A percentile compares a stretch with the other conserved stretches of the same genome.
These are phyloP conservation scores for Leptopilina clavipes DNA, from an alignment of 1,140 invertebrate genomes.

Conservation along the genomic window DNA sequence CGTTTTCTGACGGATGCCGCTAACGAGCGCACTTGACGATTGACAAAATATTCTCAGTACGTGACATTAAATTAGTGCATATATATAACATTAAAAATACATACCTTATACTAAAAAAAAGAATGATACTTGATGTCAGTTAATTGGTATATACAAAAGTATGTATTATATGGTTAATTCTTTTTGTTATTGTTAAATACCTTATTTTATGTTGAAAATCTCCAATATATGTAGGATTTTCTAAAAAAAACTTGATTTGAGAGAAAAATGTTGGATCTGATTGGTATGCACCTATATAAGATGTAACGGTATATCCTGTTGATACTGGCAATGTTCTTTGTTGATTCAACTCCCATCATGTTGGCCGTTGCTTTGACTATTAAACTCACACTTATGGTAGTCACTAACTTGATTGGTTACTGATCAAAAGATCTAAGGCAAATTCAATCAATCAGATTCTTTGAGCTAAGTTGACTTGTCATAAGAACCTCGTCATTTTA, in stretches of 20 bases:
- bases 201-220: too few relatives aligned
- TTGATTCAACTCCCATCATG: slow-evolving; percentile 55
- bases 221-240: neutral
- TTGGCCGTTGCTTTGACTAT: slow-evolving; percentile 44
- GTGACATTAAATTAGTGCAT: slow-evolving; percentile 8
- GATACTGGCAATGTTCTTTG: slow-evolving; percentile 60
- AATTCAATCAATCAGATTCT: neutral
- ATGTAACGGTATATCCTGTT: slow-evolving; percentile 56
- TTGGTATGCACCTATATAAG: slow-evolving; percentile 1
- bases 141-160: too few relatives aligned
- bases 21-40: slow-evolving; percentile 67
- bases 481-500: neutral
- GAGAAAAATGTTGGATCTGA: slow-evolving; percentile 22
- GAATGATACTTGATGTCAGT: too few relatives aligned
- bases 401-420: slow-evolving; percentile 19
- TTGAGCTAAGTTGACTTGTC: slow-evolving; percentile 24
- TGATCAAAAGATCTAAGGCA: slow-evolving; percentile 18
- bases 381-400: neutral
- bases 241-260: neutral
- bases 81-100: neutral
- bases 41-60: slow-evolving; percentile 69
- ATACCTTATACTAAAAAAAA: too few relatives aligned
- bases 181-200: too few relatives aligned
- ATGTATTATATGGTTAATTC: too few relatives aligned
- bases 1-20: slow-evolving; percentile 58